phyloP scores from a whole-genome alignment of 2,113 vertebrate species.

The Ailuropoda melanoleuca region DNA sequence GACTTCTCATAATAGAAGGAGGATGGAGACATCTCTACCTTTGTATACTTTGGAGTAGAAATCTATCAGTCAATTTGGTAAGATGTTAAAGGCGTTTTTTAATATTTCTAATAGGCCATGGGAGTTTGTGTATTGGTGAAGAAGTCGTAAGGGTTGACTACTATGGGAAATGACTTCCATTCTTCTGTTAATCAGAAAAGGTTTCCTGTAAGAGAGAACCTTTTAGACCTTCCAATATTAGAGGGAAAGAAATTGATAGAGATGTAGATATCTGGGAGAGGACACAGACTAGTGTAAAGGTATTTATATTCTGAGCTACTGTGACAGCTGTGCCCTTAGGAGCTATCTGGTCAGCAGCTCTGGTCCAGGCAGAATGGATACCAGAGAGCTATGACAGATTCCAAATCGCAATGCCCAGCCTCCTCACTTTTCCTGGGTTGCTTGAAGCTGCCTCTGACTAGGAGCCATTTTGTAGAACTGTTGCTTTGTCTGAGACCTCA shows the following conservation, averaged over 20 bases:
- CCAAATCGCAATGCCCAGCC: background rate
- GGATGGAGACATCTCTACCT: background rate
- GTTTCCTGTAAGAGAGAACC: background rate
- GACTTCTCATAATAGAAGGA: background rate
- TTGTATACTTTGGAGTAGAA: background rate
- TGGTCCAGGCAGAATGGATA: background rate
- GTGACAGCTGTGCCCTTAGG: background rate
- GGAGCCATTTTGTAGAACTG: background rate
- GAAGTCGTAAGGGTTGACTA: background rate
- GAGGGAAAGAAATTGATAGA: background rate
- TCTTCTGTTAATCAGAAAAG: constrained; percentile 22
- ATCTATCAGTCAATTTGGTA: background rate
- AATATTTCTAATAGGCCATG: background rate
- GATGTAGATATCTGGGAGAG: background rate
- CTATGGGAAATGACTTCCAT: background rate
- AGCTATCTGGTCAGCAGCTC: background rate
- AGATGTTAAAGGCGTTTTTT: background rate
- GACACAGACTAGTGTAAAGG: background rate
- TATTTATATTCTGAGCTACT: background rate
- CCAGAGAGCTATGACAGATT: background rate
- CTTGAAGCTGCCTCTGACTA: background rate
- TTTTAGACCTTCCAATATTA: background rate
- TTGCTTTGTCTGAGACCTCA: background rate
- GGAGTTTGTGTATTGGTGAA: background rate
- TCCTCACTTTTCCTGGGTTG: background rate